Evolutionary conservation across 2,888 invertebrate genomes (phyloP).

Genomic region (Scaptomyza caliginosa): DNA sequence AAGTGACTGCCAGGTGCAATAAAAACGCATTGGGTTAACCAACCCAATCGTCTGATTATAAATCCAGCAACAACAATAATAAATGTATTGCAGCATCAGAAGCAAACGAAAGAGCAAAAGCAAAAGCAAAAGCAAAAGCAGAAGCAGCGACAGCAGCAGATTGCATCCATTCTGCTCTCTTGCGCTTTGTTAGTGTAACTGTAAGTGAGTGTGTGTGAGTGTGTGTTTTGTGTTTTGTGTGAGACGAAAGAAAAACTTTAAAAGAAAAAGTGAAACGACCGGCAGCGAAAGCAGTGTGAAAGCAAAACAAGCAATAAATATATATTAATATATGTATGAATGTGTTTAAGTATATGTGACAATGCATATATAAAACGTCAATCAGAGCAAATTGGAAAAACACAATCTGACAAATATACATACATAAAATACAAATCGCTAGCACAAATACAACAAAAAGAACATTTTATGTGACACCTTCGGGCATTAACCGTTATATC

Average conservation of each 20-base stretch:
- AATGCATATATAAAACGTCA: conserved; percentile 23
- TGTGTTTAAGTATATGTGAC: conserved; percentile 2
- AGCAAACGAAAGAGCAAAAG: conserved; percentile 22
- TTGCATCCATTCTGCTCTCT: conserved; percentile 68
- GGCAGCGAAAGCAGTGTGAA: conserved; percentile 74
- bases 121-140: conserved; percentile 28
- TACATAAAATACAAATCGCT: no score
- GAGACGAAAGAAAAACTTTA: conserved; percentile 48
- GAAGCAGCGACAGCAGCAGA: conserved; percentile 32
- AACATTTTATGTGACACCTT: conserved; percentile 20
- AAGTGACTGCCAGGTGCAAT: conserved; percentile 26
- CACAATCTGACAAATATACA: conserved; percentile 12
- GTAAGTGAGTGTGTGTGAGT: conserved; percentile 19
- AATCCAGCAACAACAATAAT: conserved; percentile 16
- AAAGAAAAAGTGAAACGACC: conserved; percentile 72
- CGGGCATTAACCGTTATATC: not conserved
- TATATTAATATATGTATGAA: conserved; percentile 9
- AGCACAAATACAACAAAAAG: no score
- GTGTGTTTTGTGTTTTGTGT: conserved; percentile 27
- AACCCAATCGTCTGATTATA: conserved; percentile 6
- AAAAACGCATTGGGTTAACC: conserved; percentile 26
- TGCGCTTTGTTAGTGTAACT: conserved; percentile 40
- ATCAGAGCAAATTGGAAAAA: conserved; percentile 17
- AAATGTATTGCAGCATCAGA: conserved; percentile 34
- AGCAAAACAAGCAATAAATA: conserved; percentile 59